These are phyloP conservation scores for Hippolais icterina DNA, from an alignment of 2,113 vertebrate species.

Conservation along the genomic window DNA sequence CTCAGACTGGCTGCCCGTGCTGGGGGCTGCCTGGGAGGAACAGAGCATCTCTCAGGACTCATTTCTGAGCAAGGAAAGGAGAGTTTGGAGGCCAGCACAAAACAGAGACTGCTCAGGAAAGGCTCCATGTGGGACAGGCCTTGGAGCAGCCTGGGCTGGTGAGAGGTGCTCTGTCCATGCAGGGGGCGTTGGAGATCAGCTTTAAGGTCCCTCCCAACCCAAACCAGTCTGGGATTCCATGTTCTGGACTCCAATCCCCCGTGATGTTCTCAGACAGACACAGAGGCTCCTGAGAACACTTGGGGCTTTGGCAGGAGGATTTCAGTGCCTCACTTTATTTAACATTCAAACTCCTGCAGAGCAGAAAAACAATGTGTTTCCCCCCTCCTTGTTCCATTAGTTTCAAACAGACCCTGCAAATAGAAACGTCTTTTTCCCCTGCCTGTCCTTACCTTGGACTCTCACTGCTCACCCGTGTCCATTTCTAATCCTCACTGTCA, in stretches of 20 bases:
- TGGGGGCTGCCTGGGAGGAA: neutral
- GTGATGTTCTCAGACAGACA: neutral
- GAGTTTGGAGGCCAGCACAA: neutral
- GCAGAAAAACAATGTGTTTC: neutral
- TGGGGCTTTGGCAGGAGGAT: neutral
- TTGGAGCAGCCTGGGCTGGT: neutral
- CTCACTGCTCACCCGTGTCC: neutral
- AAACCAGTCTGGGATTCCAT: neutral
- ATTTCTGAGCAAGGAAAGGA: neutral
- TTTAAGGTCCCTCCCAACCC: neutral
- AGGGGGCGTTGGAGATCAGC: no score
- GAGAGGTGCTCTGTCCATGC: neutral
- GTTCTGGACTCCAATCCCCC: neutral
- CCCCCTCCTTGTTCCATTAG: neutral
- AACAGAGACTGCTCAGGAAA: neutral
- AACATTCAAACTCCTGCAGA: neutral
- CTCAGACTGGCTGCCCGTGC: neutral
- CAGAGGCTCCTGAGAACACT: rapidly evolving
- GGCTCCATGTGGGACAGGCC: neutral
- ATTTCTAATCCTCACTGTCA: neutral
- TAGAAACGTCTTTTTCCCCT: neutral
- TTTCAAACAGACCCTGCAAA: neutral
- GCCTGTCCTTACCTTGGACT: neutral
- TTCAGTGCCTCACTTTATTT: neutral
- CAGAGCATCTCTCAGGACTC: neutral